Conservation (phyloP, 2,113 vertebrate species). For the Melanocharis versteri region DNA sequence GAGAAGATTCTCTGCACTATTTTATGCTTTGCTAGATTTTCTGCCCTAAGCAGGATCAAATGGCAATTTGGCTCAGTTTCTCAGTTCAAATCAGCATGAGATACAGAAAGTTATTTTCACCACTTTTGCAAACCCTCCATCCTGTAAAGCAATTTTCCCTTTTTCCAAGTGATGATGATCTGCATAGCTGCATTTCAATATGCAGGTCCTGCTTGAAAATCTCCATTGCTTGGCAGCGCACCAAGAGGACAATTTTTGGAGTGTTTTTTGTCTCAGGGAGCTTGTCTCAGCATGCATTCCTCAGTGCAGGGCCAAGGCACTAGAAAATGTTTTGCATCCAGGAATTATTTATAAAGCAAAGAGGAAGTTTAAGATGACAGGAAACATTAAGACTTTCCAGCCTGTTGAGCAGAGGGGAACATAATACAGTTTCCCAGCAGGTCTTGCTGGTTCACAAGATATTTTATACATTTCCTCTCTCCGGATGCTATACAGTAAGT, state of each 20-base stretch:
- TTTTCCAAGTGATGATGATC: background rate
- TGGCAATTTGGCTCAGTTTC: background rate
- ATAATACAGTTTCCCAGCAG: background rate
- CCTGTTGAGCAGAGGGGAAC: background rate
- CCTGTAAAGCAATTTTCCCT: background rate
- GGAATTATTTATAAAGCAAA: conserved; percentile 40
- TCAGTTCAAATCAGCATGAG: background rate
- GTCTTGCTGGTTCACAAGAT: background rate
- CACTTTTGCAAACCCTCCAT: background rate
- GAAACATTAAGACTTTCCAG: conserved; percentile 34
- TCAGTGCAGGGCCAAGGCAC: background rate
- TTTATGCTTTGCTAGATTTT: background rate
- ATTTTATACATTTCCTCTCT: conserved; percentile 14
- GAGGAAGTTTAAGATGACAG: conserved; percentile 33
- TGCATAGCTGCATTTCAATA: background rate
- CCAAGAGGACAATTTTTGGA: background rate
- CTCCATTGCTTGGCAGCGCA: background rate
- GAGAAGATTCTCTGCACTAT: background rate
- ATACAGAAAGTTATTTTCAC: background rate
- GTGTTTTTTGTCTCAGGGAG: background rate
- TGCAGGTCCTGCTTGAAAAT: background rate
- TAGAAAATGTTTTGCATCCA: conserved; percentile 25
- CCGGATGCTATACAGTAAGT: background rate
- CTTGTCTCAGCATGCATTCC: background rate
- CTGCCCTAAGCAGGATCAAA: background rate